A percentile compares a stretch with the other conserved stretches of the same genome.
These are phyloP conservation scores for Bradypus variegatus DNA, from an alignment of 2,797 vertebrate genomes.

Conservation along the genomic window DNA sequence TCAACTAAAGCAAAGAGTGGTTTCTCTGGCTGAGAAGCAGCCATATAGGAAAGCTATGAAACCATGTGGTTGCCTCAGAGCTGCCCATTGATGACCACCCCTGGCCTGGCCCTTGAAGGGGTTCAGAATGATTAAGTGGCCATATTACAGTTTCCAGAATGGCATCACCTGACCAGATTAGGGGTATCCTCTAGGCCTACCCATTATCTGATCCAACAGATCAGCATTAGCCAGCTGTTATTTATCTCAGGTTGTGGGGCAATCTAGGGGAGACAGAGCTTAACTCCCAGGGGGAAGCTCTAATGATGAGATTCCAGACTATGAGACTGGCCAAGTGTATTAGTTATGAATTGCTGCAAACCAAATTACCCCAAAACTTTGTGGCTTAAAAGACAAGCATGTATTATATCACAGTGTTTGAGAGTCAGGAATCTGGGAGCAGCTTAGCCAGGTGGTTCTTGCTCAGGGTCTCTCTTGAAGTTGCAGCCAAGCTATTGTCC, in stretches of 20 bases:
- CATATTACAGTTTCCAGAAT: not conserved
- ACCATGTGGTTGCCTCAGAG: not conserved
- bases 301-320: not conserved
- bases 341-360: not conserved
- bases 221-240: not conserved
- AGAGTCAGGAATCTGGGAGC: not conserved
- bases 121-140: not conserved
- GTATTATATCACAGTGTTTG: constrained; percentile 6
- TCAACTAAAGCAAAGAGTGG: not conserved
- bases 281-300: not conserved
- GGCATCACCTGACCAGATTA: not conserved
- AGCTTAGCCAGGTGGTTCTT: not conserved
- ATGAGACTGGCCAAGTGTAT: not conserved
- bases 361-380: not conserved
- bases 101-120: not conserved
- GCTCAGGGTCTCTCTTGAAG: not conserved
- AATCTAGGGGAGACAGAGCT: not conserved
- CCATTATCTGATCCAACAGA: not conserved
- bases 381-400: not conserved
- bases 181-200: not conserved
- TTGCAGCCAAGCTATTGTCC: not conserved
- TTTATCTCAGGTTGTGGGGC: not conserved
- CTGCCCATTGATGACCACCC: not conserved
- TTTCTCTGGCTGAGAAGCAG: not conserved
- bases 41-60: not conserved